Evolutionary conservation across 2,797 vertebrate species (phyloP), one percentile per base, ranked within the genome.

Genomic region (Spinus olivaceus): DNA sequence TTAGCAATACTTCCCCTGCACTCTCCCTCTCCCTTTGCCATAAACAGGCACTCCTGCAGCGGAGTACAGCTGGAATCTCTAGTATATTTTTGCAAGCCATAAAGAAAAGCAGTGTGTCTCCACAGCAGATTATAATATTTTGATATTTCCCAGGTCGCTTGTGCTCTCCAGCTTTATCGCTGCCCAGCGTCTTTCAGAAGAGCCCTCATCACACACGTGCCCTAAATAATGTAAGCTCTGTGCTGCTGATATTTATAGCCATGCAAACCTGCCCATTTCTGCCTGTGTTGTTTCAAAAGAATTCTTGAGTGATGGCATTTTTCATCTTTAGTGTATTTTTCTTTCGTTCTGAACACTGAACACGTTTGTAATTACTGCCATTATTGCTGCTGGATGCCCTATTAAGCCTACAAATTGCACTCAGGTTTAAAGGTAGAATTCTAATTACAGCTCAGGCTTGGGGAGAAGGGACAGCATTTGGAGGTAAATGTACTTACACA

Each of bases 121-220:
- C 0, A 2, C 49, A 73, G 81, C 47, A 86, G 91, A 94, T 90
- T 81, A 92, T 77, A 86, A 90, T 92, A 87, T 94, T 94, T 90
- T 95, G 96, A 96, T 95, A 91, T 85, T 96, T 92, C 95, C 94
- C 94, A 96, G 96, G 84, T 70, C 2, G 5, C 72, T 78, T 89
- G 70, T 89, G 74, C 92, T 92, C 90, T 95, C 35, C 11, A 74
- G 81, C 51, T 94, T 92, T 95, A 92, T 83, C 1, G 0, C 32
- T 86, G 65, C 71, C 70, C 92, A 50, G 91, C 64, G 82, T 53
- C 85, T 88, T 92, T 70, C 64, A 94, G 86, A 88, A 67, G 54
- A 81, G 49, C 0, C 0, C 33, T 85, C 50, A 59, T n/a, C 44
- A 69, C 59, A 71, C 86, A 80, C 0, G 12, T 80, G 57, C 88